phyloP scores from a whole-genome alignment of 2,888 invertebrate genomes.

The Lithophane socia region DNA sequence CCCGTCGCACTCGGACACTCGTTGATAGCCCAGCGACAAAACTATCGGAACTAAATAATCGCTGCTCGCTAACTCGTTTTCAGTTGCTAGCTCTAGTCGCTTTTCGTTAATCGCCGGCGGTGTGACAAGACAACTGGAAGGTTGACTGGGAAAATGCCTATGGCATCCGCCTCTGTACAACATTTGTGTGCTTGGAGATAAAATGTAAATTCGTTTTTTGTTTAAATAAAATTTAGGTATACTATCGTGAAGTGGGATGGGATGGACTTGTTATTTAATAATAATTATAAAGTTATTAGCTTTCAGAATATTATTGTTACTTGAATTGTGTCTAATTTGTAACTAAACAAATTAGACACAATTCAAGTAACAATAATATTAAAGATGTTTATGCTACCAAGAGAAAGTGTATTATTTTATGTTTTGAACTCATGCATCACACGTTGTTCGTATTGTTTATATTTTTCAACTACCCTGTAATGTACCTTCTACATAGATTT shows the following conservation, averaged over 20 bases:
- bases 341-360: too few species aligned
- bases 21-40: too few species aligned
- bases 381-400: neutral
- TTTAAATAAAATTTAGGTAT: neutral
- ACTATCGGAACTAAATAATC: too few species aligned
- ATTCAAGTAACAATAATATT: too few species aligned
- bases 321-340: neutral
- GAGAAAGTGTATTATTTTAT: neutral
- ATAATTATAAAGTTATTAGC: neutral
- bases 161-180: neutral
- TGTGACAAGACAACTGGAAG: too few species aligned
- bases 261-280: neutral
- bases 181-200: neutral
- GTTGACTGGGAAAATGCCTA: neutral
- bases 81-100: too few species aligned
- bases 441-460: neutral
- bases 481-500: neutral
- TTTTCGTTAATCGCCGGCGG: too few species aligned
- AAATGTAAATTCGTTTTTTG: neutral
- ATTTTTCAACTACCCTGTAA: neutral
- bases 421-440: neutral
- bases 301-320: constrained; percentile 8
- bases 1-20: too few species aligned
- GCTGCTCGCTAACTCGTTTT: too few species aligned
- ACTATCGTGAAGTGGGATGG: neutral